Base-by-base conservation (phyloP, 2,113 vertebrate genomes). In the Cynoglossus semilaevis region DNA sequence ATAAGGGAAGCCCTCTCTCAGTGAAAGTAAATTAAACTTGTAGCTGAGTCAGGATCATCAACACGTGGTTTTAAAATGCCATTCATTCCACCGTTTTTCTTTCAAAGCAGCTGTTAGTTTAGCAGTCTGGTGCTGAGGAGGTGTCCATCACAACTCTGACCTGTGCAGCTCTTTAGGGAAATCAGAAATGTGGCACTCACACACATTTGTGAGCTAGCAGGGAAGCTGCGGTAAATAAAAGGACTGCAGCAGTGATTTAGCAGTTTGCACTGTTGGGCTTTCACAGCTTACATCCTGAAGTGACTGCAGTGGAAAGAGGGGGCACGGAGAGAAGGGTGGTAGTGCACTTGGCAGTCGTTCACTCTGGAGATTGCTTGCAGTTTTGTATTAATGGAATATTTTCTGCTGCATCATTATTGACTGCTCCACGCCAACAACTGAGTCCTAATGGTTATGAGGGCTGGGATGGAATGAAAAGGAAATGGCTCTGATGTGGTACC, bases 361-460 rank as follows among this genome's bases (percentile, higher is more conserved):
- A 54, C 47, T 72, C 63, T 62, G 49, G 51, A 72, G 68, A 67
- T 78, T 64, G 69, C 70, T 76, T 70, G 67, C 15, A 41, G 64
- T 81, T 81, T 74, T 58, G 63, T 41, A 71, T 80, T 71, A 79
- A 72, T 63, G 64, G 57, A 59, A 65, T 58, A 55, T 73, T 81
- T 80, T 81, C 40, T 80, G 76, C 80, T 76, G 76, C 74, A 58
- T 81, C 80, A 50, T 78, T 81, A 80, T 72, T 74, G 79, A 80
- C 71, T 63, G 64, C 49, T 49, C 72, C 48, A 72, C 78, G 64
- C 63, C 69, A 59, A 8, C 58, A 40, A 47, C 57, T 63, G 46
- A 59, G 61, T 67, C 73, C 54, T 34, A 67, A 82, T 72, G 51
- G 50, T 53, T 63, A 35, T 62, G 51, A 6, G 43, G 15, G 40